Base-by-base conservation (phyloP, 2,797 vertebrate genomes). In the Anabas testudineus region DNA sequence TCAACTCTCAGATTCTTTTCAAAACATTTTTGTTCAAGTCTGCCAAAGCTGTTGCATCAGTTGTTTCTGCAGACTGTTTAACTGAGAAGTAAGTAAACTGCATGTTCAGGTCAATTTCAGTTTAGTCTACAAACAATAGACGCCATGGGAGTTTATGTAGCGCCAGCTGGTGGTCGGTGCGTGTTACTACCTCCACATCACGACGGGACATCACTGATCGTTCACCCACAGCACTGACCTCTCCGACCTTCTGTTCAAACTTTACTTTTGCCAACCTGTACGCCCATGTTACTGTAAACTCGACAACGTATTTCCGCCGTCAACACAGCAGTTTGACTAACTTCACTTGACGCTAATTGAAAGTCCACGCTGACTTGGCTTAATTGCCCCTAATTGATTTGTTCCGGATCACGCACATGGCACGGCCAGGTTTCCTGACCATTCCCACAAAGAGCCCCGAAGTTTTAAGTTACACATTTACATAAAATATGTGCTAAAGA, bases 311-410 rank as follows among this genome's bases (percentile, higher is more conserved):
- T 30, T 18, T 0, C n/a, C 5, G 6, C 0, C 9, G 3, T 22
- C 10, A 18, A n/a, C 16, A 4, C 32, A 5, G 26, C 19, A 2
- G 12, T 34, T 45, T 14, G 5, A 3, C n/a, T n/a, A n/a, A n/a
- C n/a, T n/a, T n/a, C n/a, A n/a, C n/a, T n/a, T 3, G 19, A 14
- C 48, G 45, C 46, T 72, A 51, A 74, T n/a, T 78, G 55, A 52
- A 69, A 48, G 8, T n/a, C 5, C 3, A 7, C 72, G 76, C 30
- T 78, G 67, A 13, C 24, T 15, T 4, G 2, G 12, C 45, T 42
- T 81, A 83, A 87, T 80, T 81, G 60, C 14, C 45, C 45, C 19
- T 77, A 78, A 88, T 84, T 84, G 81, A 45, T 46, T 69, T 1
- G 7, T 64, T 78, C 32, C n/a, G n/a, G 65, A 53, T 69, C 55